Evolutionary conservation across 2,888 invertebrate genomes (phyloP), one percentile per base, ranked within the genome.

Genomic region (Dromius quadrimaculatus): DNA sequence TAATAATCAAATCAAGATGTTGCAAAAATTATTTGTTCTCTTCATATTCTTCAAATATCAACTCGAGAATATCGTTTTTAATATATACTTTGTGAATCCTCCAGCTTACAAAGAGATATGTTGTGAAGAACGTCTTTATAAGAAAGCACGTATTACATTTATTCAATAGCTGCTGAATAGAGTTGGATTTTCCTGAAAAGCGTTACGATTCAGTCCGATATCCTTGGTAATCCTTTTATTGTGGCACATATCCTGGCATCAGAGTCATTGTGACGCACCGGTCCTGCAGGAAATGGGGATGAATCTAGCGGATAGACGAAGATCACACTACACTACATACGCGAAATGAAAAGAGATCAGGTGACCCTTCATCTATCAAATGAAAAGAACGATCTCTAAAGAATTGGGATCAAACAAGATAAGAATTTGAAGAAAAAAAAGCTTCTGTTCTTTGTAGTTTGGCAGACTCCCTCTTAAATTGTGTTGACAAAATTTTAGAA

Each of bases 271-370:
- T 72, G 71, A 28, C 36, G 47, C 50, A 38, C 59, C 50, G 61
- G 54, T 41, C 54, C 19, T 36, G 41, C 43, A 61, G 72, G 72
- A 72, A 72, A 72, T 63, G 72, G 71, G 72, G 63, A 45, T 17
- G 63, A 71, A 64, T 71, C 68, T 50, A 50, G 50, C 54, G 59
- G 59, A 61, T 28, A 43, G 34, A 68, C 45, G 32, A 68, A 19
- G 59, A 68, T 59, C 8, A 74, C 70, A 72, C 74, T 75, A 76
- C 74, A 74, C 72, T 71, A 75, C 75, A 77, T 77, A 77, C 76
- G 76, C 76, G 75, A 75, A 76, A 76, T 78, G 76, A 76, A 74
- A 75, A 61, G 61, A 72, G 71, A 65, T 76, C 74, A 72, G 71
- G 71, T 75, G 75, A 76, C 75, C 77, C 74, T 64, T 73, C 73